Evolutionary conservation across 2,888 invertebrate species (phyloP).

Genomic region (Lumbricus terrestris): DNA sequence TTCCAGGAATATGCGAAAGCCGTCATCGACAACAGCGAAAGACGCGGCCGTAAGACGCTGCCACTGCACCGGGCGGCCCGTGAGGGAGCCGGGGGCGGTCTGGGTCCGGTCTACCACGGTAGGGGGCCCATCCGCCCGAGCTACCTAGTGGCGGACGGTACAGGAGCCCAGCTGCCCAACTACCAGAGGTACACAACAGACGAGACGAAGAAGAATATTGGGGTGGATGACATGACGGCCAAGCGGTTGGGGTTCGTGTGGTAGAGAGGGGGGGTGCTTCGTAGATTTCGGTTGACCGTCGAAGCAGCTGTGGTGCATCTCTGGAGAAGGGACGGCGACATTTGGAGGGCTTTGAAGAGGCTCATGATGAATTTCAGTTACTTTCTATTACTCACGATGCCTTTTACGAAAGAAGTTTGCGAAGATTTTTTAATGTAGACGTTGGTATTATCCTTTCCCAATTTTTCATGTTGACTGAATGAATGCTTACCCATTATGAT

Average conservation of each 20-base stretch:
- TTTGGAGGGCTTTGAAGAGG: background rate
- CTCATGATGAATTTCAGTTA: background rate
- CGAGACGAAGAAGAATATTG: slow-evolving; percentile 50
- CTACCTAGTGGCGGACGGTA: slow-evolving; percentile 52
- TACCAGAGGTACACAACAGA: slow-evolving; percentile 52
- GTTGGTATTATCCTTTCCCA: background rate
- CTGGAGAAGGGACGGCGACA: background rate
- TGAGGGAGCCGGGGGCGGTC: slow-evolving; percentile 53
- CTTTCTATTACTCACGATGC: background rate
- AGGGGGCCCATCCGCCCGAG: slow-evolving; percentile 56
- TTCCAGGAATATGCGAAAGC: slow-evolving; percentile 50
- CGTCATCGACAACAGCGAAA: slow-evolving; percentile 57
- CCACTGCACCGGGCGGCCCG: slow-evolving; percentile 55
- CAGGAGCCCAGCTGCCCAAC: slow-evolving; percentile 55
- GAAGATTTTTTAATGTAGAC: too few species aligned
- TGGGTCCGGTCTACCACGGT: slow-evolving; percentile 41
- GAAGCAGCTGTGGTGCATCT: background rate
- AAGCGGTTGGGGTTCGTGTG: slow-evolving; percentile 58
- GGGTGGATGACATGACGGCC: slow-evolving; percentile 45
- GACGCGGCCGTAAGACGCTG: slow-evolving; percentile 56
- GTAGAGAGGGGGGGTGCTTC: slow-evolving; percentile 43
- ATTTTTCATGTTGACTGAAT: background rate
- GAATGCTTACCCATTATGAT: background rate
- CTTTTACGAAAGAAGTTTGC: background rate
- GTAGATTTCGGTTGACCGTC: background rate